Base-by-base conservation (phyloP, 1,140 invertebrate genomes). In the Rhyacophila brunnea region DNA sequence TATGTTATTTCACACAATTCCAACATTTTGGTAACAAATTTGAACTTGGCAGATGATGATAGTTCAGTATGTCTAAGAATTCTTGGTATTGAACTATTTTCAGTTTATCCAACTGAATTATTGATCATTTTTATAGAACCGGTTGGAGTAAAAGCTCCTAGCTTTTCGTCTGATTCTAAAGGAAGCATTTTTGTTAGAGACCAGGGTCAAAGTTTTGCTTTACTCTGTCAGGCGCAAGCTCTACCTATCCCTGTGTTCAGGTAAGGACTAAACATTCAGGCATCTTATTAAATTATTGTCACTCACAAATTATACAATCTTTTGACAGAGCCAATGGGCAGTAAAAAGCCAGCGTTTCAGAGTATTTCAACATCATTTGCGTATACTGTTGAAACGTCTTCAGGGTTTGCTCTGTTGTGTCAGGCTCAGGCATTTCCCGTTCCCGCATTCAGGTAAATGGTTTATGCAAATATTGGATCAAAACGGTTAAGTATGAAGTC, bases 381-480 rank as follows among this genome's bases (percentile, higher is more conserved):
- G 64, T 85, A 59, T 69, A 80, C 84, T 72, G 79, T 83, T 66
- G 74, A 79, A 59, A 66, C 67, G 40, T 53, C 68, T 44, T 70
- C 79, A 68, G 66, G 61, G 52, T 72, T 78, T 68, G 75, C 82
- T 53, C 80, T 85, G 70, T 81, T 81, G 68, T 88, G 83, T 75
- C 85, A 83, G 67, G 86, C 83, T 23, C 82, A 86, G 78, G 86
- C 84, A 62, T 87, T 81, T 75, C 86, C 87, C 34, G 78, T 86
- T 66, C 87, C 87, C 61, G 67, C 79, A 64, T 87, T 85, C 80
- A 88, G 87, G 86, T 89, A 81, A 83, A 79, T 69, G 68, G 54
- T 66, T 40, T 32, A 47, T 38, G 11, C 6, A 28, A 28, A 3
- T 28, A 5, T 28, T 3, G 3, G 23, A 5, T 3, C 9, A 28